Percentiles rank a stretch among this genome's conserved stretches.
phyloP scores from a whole-genome alignment of 2,797 vertebrate genomes.

The Esox lucius region DNA sequence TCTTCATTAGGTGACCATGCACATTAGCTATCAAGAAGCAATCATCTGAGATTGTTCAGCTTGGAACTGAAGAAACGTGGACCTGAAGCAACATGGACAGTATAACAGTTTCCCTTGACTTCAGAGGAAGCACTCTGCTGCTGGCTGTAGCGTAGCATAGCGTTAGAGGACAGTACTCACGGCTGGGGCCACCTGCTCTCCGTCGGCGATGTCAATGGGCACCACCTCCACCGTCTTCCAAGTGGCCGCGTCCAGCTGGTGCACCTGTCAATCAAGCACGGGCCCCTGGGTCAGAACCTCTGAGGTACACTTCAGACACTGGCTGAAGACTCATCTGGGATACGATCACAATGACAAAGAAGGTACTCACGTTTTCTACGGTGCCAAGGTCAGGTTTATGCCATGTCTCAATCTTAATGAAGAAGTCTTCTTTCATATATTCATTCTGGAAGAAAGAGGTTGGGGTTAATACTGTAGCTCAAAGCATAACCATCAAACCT shows the following conservation, averaged over 20 bases:
- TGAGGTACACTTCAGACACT: not conserved
- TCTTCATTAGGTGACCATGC: too few species aligned
- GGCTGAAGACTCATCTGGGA: not conserved
- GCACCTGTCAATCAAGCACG: constrained; percentile 75
- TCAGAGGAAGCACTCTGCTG: too few species aligned
- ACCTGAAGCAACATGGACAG: too few species aligned
- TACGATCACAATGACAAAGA: not conserved
- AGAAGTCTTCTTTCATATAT: constrained; percentile 94
- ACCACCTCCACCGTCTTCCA: constrained; percentile 86
- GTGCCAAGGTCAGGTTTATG: constrained; percentile 93
- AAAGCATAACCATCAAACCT: not conserved
- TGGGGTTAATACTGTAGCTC: not conserved
- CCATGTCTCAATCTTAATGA: constrained; percentile 96
- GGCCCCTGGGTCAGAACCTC: not conserved
- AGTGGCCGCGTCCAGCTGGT: constrained; percentile 79
- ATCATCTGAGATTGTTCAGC: too few species aligned
- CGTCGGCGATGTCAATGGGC: constrained; percentile 91
- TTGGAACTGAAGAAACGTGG: too few species aligned
- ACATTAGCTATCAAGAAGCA: too few species aligned
- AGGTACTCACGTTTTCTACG: constrained; percentile 85
- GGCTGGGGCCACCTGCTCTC: constrained; percentile 79
- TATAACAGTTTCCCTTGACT: too few species aligned
- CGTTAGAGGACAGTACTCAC: constrained; percentile 74
- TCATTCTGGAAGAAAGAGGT: constrained; percentile 78
- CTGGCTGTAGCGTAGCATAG: too few species aligned